These are phyloP conservation scores for Ovibos moschatus DNA, from an alignment of 2,113 vertebrate species.

Conservation along the genomic window DNA sequence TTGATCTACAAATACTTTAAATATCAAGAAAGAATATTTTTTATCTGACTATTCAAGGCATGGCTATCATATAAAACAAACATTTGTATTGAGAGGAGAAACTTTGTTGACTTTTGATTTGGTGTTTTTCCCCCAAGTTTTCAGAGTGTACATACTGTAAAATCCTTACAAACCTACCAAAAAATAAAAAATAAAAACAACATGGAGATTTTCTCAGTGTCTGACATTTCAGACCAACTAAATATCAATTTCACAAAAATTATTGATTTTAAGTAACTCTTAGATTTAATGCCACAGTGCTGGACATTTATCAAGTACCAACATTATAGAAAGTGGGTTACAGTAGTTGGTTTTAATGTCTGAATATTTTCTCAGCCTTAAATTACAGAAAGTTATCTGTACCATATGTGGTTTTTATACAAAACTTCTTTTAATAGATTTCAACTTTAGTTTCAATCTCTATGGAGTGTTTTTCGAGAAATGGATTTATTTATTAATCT, in stretches of 20 bases:
- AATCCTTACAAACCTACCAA: not conserved
- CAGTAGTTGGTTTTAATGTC: not conserved
- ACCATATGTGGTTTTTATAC: not conserved
- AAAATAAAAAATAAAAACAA: not conserved
- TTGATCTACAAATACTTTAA: not conserved
- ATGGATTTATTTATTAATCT: conserved; percentile 16
- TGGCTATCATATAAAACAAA: not conserved
- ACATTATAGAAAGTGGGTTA: not conserved
- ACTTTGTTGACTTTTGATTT: not conserved
- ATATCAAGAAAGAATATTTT: not conserved
- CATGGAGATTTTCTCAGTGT: not conserved
- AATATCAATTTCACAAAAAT: not conserved
- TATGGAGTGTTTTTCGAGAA: conserved; percentile 17
- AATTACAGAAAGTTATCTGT: not conserved
- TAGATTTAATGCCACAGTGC: not conserved
- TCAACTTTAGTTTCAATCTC: not conserved
- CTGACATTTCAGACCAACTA: not conserved
- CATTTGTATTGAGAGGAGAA: not conserved
- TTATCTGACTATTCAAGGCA: not conserved
- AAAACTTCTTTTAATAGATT: conserved; percentile 32
- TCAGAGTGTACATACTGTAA: not conserved
- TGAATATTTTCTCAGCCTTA: not conserved
- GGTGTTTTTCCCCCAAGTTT: not conserved
- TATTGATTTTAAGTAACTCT: not conserved
- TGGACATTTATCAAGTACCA: not conserved